phyloP scores from a whole-genome alignment of 2,888 invertebrate genomes.

The Nomada hirtipes region DNA sequence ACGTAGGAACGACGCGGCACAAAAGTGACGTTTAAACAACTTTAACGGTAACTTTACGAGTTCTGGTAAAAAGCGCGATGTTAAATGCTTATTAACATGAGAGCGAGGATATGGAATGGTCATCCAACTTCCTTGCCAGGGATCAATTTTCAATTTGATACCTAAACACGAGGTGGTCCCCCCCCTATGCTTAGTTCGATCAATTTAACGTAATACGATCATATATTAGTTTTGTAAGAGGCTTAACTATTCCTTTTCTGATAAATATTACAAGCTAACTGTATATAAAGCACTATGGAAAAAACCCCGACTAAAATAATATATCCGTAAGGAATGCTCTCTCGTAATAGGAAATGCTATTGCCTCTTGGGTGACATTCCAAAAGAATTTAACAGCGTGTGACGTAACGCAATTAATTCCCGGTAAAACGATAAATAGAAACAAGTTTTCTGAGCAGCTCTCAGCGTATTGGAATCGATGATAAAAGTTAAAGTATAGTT shows the following conservation, averaged over 20 bases:
- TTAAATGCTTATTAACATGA: conserved; percentile 47
- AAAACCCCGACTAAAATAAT: conserved; percentile 10
- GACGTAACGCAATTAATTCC: conserved; percentile 60
- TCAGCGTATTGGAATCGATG: conserved; percentile 8
- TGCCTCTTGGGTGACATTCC: conserved; percentile 68
- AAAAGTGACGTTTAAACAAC: conserved; percentile 35
- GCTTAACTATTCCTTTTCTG: not conserved
- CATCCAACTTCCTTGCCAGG: not conserved
- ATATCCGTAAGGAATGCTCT: conserved; percentile 20
- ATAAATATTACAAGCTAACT: not conserved
- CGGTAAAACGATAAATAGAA: conserved; percentile 55
- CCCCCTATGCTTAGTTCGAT: not conserved
- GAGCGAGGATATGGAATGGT: conserved; percentile 34
- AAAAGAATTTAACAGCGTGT: conserved; percentile 44
- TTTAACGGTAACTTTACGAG: conserved; percentile 53
- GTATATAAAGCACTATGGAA: not conserved
- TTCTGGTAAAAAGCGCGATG: conserved; percentile 32
- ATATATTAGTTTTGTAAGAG: conserved; percentile 1
- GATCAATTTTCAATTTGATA: conserved; percentile 30
- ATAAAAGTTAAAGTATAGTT: conserved; percentile 49
- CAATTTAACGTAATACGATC: conserved; percentile 9
- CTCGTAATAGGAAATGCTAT: conserved; percentile 27
- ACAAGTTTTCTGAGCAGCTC: conserved; percentile 45
- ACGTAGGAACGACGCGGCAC: conserved; percentile 51
- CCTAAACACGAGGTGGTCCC: not conserved